Evolutionary conservation across 2,113 vertebrate species (phyloP), one percentile per base, ranked within the genome.

Genomic region (Crotalus helleri): DNA sequence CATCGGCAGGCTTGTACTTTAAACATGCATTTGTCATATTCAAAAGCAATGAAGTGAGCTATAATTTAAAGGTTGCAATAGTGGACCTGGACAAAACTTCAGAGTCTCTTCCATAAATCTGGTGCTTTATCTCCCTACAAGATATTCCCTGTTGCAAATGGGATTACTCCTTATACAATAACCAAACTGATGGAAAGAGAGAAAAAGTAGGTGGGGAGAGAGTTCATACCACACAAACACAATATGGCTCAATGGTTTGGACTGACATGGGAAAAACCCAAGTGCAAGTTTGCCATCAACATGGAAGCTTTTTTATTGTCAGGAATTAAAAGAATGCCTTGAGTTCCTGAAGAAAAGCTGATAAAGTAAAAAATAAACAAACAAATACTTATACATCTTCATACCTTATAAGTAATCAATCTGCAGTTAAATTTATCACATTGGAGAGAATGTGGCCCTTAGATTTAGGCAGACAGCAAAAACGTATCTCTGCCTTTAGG

Each of bases 401-500:
- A 44, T 39, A 61, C 2, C 17, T 89, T 58, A 57, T n/a, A 53
- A 8, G 10, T 51, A 46, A 39, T 61, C 61, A 46, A 26, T 2
- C 46, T 93, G 21, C n/a, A 33, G 44, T 51, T 85, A 86, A 86
- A 61, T 46, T 17, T 49, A 59, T 46, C n/a, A 7, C 7, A 12
- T 19, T 85, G 44, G 51, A 7, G 17, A 33, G 58, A 24, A 23
- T 33, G 49, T 85, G 26, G 39, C 26, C n/a, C 89, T 91, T 46
- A 29, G 59, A 85, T 94, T 95, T 92, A 94, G 88, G 92, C 51
- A 49, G 33, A 58, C 17, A 21, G 33, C 57, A 44, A 54, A 44
- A 6, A 95, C 94, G 93, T 94, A 92, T 54, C 91, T 55, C 19
- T 17, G 39, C 95, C 53, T 19, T 93, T 93, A 59, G 94, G 93